A percentile compares a stretch with the other conserved stretches of the same genome.
Conservation (phyloP, 2,888 invertebrate species). For the Leptopilina drosophilae region DNA sequence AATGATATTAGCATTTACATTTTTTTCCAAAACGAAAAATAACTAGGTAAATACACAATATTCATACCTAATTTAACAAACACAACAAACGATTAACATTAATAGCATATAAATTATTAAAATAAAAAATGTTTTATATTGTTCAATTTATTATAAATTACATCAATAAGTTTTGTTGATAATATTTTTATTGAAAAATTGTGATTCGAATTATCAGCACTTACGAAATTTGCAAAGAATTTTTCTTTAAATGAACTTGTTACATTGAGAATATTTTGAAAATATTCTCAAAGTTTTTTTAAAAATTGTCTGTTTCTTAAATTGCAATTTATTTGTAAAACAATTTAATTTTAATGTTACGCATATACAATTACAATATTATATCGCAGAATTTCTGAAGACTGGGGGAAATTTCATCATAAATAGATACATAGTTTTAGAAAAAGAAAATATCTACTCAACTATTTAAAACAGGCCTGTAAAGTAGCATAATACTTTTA, state of each 20-base stretch:
- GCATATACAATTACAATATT: not conserved
- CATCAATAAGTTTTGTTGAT: no score
- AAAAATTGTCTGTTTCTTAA: not conserved
- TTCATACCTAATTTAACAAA: no score
- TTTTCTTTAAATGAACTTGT: not conserved
- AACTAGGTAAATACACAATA: no score
- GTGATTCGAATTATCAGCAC: no score
- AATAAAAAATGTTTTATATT: no score
- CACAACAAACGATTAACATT: no score
- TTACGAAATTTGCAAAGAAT: not conserved
- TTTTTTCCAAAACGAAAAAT: not conserved
- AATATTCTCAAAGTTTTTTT: not conserved
- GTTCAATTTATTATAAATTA: no score
- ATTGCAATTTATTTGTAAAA: not conserved
- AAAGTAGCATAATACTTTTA: conserved; percentile 23
- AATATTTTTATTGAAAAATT: no score
- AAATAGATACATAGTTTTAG: conserved; percentile 10
- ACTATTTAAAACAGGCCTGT: conserved; percentile 17
- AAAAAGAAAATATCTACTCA: conserved; percentile 7
- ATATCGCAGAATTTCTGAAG: conserved; percentile 41
- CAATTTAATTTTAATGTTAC: not conserved
- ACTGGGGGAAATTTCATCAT: not conserved
- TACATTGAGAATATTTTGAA: not conserved
- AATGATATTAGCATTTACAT: not conserved
- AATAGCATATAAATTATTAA: no score